Conservation (phyloP, 2,888 invertebrate species). For the Graphium colonna region DNA sequence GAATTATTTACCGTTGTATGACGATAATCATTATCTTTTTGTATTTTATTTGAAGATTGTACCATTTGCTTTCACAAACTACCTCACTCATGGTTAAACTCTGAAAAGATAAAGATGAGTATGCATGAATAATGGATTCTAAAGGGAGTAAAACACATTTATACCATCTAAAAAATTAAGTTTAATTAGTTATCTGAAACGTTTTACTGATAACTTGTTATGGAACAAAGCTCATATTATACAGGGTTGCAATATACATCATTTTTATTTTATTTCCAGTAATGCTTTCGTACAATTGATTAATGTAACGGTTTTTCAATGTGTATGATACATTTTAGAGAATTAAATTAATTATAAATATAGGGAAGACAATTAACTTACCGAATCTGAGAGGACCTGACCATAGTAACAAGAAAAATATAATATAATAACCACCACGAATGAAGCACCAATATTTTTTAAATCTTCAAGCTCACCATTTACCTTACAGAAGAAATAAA, state of each 20-base stretch:
- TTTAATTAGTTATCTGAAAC: too few species aligned
- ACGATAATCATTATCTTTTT: not conserved
- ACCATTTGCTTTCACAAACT: constrained; percentile 13
- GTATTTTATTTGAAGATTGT: constrained; percentile 8
- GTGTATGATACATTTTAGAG: not conserved
- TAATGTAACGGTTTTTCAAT: not conserved
- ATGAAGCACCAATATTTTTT: constrained; percentile 9
- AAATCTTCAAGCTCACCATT: constrained; percentile 8
- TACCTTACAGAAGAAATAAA: not conserved
- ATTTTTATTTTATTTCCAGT: not conserved
- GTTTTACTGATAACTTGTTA: not conserved
- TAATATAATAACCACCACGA: constrained; percentile 1
- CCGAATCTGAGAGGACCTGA: constrained; percentile 9
- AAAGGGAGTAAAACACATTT: too few species aligned
- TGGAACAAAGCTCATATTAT: not conserved
- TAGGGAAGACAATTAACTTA: not conserved
- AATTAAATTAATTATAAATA: not conserved
- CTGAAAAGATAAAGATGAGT: constrained; percentile 12
- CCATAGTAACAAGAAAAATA: constrained; percentile 14
- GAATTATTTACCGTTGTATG: constrained; percentile 4
- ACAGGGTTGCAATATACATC: not conserved
- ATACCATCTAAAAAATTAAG: too few species aligned
- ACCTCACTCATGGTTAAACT: constrained; percentile 4
- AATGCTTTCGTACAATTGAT: not conserved
- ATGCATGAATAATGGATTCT: too few species aligned